Evolutionary conservation across 2,113 vertebrate genomes (phyloP), one percentile per base, ranked within the genome.

Genomic region (Rhinichthys klamathensis): DNA sequence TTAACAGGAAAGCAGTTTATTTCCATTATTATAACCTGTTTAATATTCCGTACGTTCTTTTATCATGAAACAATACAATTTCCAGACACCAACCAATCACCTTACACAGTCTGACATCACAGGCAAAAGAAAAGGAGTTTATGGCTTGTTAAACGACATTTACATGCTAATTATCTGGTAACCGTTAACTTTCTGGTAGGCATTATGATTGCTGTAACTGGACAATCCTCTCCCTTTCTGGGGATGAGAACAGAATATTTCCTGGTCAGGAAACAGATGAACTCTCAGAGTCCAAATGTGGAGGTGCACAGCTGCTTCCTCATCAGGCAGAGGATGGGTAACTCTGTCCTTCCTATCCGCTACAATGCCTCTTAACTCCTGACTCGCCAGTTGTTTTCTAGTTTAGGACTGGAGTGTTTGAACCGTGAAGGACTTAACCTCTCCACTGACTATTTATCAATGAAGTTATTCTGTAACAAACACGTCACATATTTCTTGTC

Each of bases 231-330:
- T 86, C 54, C 25, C 83, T 81, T 91, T 86, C 87, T 85, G 82
- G 75, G 84, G 69, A 82, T 63, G 87, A 92, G 88, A 76, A 76
- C 58, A 27, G 51, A 51, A 30, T 51, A 87, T 69, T 89, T 91
- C 91, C 89, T 91, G 84, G 78, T 49, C 87, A 87, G 92, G 92
- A 93, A 91, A 88, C 88, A 84, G 51, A 61, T 25, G 25, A 38
- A 72, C 72, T 84, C 41, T 84, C 72, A 7, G 70, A 86, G 77
- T 30, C 18, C 35, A 51, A 11, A 80, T 18, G 72, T 49, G 44
- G 72, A 75, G 46, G 44, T 51, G 60, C 56, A 79, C 12, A 83
- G 54, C 51, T 76, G 80, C 70, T 82, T 89, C 65, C 78, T 82
- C 51, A 30, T 65, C 58, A 51, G 41, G 38, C 38, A 41, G 77